Evolutionary conservation across 2,888 invertebrate species (phyloP).

Genomic region (Ichneumoninae sp.): DNA sequence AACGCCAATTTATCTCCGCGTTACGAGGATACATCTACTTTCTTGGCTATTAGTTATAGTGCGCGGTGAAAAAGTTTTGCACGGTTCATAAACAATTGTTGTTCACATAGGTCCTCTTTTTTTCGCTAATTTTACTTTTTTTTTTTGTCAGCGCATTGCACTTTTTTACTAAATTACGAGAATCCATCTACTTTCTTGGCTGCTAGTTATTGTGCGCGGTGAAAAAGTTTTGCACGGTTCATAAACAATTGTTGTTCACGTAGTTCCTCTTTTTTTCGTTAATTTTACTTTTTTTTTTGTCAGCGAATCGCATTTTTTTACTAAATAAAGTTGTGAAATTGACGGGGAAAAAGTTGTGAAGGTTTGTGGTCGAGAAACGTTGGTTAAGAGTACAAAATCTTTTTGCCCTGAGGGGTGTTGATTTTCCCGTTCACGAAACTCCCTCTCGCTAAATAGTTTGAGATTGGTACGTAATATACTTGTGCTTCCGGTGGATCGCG

Average conservation of each 20-base stretch:
- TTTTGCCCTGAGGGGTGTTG: not conserved
- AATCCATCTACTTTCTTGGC: not conserved
- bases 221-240: not conserved
- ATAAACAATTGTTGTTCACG: not conserved
- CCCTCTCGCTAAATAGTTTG: too few species aligned
- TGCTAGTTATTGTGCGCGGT: not conserved
- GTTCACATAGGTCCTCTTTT: not conserved
- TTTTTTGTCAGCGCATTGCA: too few species aligned
- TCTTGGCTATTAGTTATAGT: not conserved
- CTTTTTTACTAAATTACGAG: not conserved
- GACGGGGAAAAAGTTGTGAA: not conserved
- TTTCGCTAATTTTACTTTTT: not conserved
- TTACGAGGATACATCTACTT: not conserved
- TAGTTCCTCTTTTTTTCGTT: not conserved
- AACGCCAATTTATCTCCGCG: conserved; percentile 27
- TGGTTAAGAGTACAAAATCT: not conserved
- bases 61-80: not conserved
- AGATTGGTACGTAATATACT: too few species aligned
- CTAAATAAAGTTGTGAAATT: not conserved
- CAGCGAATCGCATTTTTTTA: too few species aligned
- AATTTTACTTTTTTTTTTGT: too few species aligned
- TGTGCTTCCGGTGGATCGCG: too few species aligned
- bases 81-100: not conserved
- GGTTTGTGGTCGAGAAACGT: not conserved
- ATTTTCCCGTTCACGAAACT: not conserved